phyloP scores from a whole-genome alignment of 1,140 invertebrate species.

The Odontomachus brunneus region DNA sequence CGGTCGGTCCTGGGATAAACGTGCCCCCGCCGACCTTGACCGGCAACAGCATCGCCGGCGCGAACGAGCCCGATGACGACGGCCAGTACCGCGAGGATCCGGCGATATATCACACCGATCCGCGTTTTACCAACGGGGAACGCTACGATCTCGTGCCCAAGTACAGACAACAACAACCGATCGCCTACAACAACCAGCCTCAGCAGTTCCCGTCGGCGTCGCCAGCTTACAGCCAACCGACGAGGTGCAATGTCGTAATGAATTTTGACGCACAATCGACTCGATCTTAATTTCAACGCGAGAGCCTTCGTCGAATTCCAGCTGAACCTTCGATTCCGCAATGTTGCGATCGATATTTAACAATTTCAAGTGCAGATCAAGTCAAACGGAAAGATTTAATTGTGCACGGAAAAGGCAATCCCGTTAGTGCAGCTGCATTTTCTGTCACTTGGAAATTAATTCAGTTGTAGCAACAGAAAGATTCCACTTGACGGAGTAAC shows the following conservation, averaged over 20 bases:
- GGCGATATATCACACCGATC: slow-evolving; percentile 91
- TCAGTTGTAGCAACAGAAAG: too few species aligned
- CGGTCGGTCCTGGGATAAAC: slow-evolving; percentile 91
- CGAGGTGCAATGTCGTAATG: slow-evolving; percentile 4
- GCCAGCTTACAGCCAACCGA: slow-evolving; percentile 54
- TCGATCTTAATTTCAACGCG: background rate
- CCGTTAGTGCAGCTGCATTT: too few species aligned
- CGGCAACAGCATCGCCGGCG: slow-evolving; percentile 82
- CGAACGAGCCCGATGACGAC: slow-evolving; percentile 90
- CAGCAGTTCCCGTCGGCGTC: slow-evolving; percentile 27
- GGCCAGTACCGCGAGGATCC: slow-evolving; percentile 94
- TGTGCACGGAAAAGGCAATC: too few species aligned
- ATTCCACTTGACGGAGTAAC: too few species aligned
- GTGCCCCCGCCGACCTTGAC: slow-evolving; percentile 90
- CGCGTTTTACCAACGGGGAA: slow-evolving; percentile 88
- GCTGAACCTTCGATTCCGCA: too few species aligned
- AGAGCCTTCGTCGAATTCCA: too few species aligned
- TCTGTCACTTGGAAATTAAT: too few species aligned
- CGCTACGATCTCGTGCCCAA: slow-evolving; percentile 77
- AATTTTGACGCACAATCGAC: slow-evolving; percentile 2
- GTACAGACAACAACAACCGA: slow-evolving; percentile 10
- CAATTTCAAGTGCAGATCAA: too few species aligned
- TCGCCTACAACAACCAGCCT: slow-evolving; percentile 31
- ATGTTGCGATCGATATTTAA: too few species aligned
- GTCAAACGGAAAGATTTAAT: too few species aligned